Conservation (phyloP, 2,888 invertebrate genomes). For the Ennomos fuscantarius region DNA sequence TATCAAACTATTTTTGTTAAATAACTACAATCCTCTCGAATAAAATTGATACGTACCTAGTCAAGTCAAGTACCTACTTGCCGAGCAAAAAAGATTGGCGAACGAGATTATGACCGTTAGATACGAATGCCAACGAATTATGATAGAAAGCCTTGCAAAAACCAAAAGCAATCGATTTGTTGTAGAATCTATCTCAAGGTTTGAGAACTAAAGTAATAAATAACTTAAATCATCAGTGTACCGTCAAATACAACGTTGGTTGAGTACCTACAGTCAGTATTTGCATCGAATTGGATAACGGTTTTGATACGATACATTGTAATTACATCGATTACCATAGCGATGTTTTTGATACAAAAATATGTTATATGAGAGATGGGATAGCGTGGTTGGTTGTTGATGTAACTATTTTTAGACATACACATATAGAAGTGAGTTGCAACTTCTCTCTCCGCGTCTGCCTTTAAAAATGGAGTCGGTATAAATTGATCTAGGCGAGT, state of each 20-base stretch:
- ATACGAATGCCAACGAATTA: slow-evolving; percentile 22
- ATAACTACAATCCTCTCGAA: neutral
- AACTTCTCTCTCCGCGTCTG: slow-evolving; percentile 34
- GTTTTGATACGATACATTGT: too few species aligned
- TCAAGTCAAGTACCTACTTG: neutral
- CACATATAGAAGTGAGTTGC: slow-evolving; percentile 16
- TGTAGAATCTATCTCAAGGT: neutral
- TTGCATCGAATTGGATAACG: too few species aligned
- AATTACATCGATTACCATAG: neutral
- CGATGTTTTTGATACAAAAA: neutral
- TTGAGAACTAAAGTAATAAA: too few species aligned
- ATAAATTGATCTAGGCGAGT: slow-evolving; percentile 71
- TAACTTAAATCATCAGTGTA: neutral
- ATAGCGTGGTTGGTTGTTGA: slow-evolving; percentile 9
- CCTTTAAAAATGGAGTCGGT: slow-evolving; percentile 52
- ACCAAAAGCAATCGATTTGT: slow-evolving; percentile 7
- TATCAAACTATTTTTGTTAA: neutral
- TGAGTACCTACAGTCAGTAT: neutral
- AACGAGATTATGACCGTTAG: slow-evolving; percentile 30
- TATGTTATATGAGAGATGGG: neutral
- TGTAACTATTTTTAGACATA: slow-evolving; percentile 14
- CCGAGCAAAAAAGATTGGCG: slow-evolving; percentile 24
- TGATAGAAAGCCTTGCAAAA: neutral
- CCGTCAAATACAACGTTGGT: slow-evolving; percentile 6
- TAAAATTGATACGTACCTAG: slow-evolving; percentile 9